Evolutionary conservation across 2,888 invertebrate genomes (phyloP), one percentile per base, ranked within the genome.

Genomic region (Antheraea assamensis): DNA sequence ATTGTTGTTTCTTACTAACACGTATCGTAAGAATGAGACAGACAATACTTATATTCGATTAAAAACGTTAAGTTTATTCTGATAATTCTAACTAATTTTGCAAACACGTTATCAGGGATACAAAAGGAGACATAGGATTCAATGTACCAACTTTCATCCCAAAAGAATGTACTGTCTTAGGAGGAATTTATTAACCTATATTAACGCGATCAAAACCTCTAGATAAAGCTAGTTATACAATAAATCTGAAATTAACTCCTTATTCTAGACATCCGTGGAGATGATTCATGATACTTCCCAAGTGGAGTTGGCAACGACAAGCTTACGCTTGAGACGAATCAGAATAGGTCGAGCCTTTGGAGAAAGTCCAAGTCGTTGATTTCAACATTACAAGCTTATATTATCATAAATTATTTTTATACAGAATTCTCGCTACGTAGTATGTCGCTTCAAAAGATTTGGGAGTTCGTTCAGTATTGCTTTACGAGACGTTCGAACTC

Each of bases 301-400:
- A 71, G 27, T 52, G 49, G 49, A 71, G 55, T 71, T 71, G 71
- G 71, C 71, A 71, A 52, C 71, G 52, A 49, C 49, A 55, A 30
- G 13, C 10, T 64, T 21, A 5, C 71, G 52, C 52, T 71, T 55
- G 71, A 71, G 71, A 71, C 55, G 52, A 71, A 71, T 71, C 71
- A 52, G 49, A 52, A 30, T 71, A 49, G 49, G 52, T 52, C 30
- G 49, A 19, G 71, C 27, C 47, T 71, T 71, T 71, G 71, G 71
- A 71, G 19, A 3, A 24, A n/a, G n/a, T 71, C 71, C 71, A 71
- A 71, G 17, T 52, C 71, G 30, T 71, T 71, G 27, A 49, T 64
- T 19, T 30, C 30, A n/a, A 58, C 10, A 58, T n/a, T 58, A 58
- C n/a, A 58, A 58, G 55, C 21, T 58, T 58, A n/a, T 58, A 58